Evolutionary conservation across 2,888 invertebrate genomes (phyloP), one percentile per base, ranked within the genome.

Genomic region (Yponomeuta cagnagella): DNA sequence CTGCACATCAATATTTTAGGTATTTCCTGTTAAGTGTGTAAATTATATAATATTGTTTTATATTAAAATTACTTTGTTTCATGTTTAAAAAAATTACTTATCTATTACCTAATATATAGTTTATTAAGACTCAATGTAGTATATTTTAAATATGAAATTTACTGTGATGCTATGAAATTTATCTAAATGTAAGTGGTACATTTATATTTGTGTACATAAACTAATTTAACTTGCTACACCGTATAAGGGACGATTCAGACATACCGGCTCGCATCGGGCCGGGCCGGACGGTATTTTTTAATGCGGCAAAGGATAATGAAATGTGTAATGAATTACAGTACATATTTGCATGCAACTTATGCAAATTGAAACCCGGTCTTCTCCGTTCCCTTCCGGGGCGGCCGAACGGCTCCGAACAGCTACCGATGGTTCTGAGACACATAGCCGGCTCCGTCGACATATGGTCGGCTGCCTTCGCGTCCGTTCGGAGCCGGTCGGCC

Each of bases 151-250:
- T 70, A 85, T 83, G 83, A 68, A 89, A 89, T 88, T 87, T 88
- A 90, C 91, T 91, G 91, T 91, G 91, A 91, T 91, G 89, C 88
- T 90, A 89, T 84, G 76, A 85, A 85, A 82, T 79, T 81, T 83
- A 78, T 78, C 78, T 80, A 77, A 79, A 74, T 72, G 74, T 69
- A 68, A 73, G 71, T 74, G 71, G 75, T 76, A 75, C 72, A 73
- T 75, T 73, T 74, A 31, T 63, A 63, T 63, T 37, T 63, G 12
- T 63, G 72, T 72, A 72, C 67, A 70, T 72, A 70, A 63, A 69
- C 66, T 71, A 58, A 58, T 58, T 58, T 58, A 58, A 43, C 6
- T 58, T 58, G 15, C 12, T 68, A 48, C 65, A 65, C 30, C 65
- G 9, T 64, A 70, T 70, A 23, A 23, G 23, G 23, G 0, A 23